These are phyloP conservation scores for Leptobrachium leishanense DNA, from an alignment of 2,113 vertebrate species.

Conservation along the genomic window DNA sequence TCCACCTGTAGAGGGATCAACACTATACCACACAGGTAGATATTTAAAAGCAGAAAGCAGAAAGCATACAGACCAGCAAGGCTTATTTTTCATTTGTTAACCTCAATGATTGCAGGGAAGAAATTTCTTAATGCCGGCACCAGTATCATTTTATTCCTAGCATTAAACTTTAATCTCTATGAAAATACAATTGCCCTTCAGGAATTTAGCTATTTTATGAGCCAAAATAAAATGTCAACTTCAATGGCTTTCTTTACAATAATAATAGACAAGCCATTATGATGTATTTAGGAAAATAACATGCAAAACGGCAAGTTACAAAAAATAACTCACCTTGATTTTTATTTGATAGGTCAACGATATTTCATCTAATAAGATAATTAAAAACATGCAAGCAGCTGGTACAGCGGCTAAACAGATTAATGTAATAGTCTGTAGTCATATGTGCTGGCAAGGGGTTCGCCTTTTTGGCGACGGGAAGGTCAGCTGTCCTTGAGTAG, in stretches of 20 bases:
- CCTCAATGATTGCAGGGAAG: constrained; percentile 1
- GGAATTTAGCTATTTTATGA: constrained; percentile 52
- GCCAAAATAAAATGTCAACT: constrained; percentile 60
- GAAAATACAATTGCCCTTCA: constrained; percentile 58
- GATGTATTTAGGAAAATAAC: constrained; percentile 69
- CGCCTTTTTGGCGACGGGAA: constrained; percentile 72
- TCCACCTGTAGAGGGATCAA: too few species aligned
- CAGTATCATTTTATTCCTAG: constrained; percentile 31
- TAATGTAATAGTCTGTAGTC: constrained; percentile 81
- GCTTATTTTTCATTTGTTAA: neutral
- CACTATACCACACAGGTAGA: too few species aligned
- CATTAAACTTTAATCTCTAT: constrained; percentile 51
- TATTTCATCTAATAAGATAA: constrained; percentile 80
- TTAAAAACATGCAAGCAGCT: constrained; percentile 83
- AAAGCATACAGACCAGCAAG: neutral
- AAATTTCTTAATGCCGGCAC: constrained; percentile 4
- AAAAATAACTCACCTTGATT: constrained; percentile 79
- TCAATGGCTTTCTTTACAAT: constrained; percentile 61
- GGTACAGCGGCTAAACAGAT: constrained; percentile 79
- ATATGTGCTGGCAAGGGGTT: constrained; percentile 79
- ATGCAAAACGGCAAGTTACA: constrained; percentile 67
- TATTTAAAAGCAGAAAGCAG: too few species aligned
- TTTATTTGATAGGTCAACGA: constrained; percentile 82
- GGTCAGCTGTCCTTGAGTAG: constrained; percentile 78
- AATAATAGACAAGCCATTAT: constrained; percentile 64